Conservation (phyloP, 2,888 invertebrate genomes). For the Clostera curtula region DNA sequence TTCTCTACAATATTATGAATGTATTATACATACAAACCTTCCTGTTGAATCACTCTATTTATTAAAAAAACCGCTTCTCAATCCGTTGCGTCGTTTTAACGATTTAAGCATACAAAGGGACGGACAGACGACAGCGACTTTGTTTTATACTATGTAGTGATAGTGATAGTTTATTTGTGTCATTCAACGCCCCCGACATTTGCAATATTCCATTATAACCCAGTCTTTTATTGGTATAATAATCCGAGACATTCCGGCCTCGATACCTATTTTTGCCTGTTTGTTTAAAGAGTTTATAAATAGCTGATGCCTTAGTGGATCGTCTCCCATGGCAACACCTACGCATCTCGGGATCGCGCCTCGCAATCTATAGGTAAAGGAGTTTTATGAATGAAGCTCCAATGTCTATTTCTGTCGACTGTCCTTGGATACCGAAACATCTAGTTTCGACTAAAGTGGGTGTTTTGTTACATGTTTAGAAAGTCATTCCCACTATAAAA, state of each 20-base stretch:
- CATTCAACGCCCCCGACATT: slow-evolving; percentile 9
- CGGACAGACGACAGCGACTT: no score
- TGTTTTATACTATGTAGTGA: no score
- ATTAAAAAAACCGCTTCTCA: no score
- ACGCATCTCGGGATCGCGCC: slow-evolving; percentile 33
- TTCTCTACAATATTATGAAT: no score
- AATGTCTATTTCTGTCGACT: slow-evolving; percentile 29
- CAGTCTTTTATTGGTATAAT: slow-evolving; percentile 1
- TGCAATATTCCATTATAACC: slow-evolving; percentile 4
- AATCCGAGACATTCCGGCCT: slow-evolving; percentile 6
- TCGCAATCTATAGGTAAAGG: slow-evolving; percentile 18
- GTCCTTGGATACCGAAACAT: slow-evolving; percentile 25
- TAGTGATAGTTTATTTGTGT: no score
- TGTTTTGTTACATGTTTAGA: slow-evolving; percentile 1
- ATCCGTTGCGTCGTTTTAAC: no score
- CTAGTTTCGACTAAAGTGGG: no score
- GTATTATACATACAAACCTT: no score
- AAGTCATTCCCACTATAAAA: no score
- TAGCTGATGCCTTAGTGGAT: slow-evolving; percentile 24
- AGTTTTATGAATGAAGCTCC: slow-evolving; percentile 35
- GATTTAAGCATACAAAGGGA: no score
- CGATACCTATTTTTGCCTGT: slow-evolving; percentile 7
- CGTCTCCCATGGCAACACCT: slow-evolving; percentile 42
- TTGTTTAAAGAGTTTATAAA: slow-evolving; percentile 30
- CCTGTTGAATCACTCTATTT: no score